These are phyloP conservation scores for Bungarus multicinctus DNA, from an alignment of 2,113 vertebrate genomes.

Conservation along the genomic window DNA sequence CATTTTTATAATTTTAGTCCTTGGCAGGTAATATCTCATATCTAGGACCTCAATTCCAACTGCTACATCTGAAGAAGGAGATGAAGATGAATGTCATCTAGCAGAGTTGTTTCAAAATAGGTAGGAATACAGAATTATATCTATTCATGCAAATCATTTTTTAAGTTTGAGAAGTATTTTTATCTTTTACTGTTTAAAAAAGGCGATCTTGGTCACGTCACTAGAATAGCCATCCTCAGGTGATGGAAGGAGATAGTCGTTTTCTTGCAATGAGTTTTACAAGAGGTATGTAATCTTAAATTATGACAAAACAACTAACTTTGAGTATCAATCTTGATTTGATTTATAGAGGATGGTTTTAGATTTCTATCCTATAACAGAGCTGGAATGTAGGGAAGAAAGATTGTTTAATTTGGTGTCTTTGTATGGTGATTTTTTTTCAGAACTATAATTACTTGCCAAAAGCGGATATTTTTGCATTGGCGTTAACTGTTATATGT, in stretches of 20 bases:
- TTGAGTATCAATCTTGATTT: neutral
- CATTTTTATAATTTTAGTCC: neutral
- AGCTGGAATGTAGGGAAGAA: neutral
- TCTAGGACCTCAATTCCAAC: constrained; percentile 80
- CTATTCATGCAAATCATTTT: rapidly evolving
- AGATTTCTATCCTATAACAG: neutral
- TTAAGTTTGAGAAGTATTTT: constrained; percentile 28
- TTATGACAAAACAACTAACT: neutral
- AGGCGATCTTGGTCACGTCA: constrained; percentile 98
- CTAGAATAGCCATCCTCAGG: constrained; percentile 89
- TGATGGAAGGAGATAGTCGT: constrained; percentile 96
- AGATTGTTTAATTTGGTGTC: neutral
- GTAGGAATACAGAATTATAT: constrained; percentile 61
- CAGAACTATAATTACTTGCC: constrained; percentile 88
- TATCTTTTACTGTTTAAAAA: constrained; percentile 23
- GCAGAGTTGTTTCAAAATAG: constrained; percentile 92
- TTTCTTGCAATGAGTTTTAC: constrained; percentile 93
- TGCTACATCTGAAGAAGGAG: constrained; percentile 80
- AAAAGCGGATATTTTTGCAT: constrained; percentile 94
- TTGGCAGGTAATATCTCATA: constrained; percentile 93
- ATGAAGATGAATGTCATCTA: constrained; percentile 85
- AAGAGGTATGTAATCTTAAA: constrained; percentile 78
- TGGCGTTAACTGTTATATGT: constrained; percentile 88
- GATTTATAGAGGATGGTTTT: neutral
- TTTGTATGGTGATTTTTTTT: neutral